These are phyloP conservation scores for Amiota minor DNA, from an alignment of 2,888 invertebrate genomes.

Conservation along the genomic window DNA sequence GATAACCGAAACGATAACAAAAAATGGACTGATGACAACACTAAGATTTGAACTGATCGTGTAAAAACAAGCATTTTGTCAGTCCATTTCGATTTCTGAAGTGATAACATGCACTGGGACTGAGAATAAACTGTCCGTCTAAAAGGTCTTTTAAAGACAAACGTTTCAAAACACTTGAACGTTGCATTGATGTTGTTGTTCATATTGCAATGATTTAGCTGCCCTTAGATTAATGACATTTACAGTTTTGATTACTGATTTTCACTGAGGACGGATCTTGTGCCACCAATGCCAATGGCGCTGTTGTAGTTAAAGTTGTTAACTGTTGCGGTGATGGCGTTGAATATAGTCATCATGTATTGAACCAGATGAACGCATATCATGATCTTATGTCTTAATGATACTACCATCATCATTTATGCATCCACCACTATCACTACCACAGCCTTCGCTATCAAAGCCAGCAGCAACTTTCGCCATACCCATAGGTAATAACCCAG, in stretches of 20 bases:
- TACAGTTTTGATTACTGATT: constrained; percentile 73
- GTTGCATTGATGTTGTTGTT: constrained; percentile 33
- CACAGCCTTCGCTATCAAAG: constrained; percentile 47
- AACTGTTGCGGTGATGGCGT: constrained; percentile 48
- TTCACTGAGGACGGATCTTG: constrained; percentile 72
- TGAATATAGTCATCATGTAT: constrained; percentile 31
- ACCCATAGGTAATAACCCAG: constrained; percentile 90
- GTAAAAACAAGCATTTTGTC: too few relatives aligned
- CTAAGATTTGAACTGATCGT: too few relatives aligned
- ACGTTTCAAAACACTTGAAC: constrained; percentile 42
- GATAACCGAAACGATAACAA: too few relatives aligned
- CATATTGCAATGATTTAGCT: constrained; percentile 65
- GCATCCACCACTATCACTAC: constrained; percentile 29
- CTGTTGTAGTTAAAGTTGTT: constrained; percentile 53
- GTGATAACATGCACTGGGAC: too few relatives aligned
- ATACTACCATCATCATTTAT: too few relatives aligned
- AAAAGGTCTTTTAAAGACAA: constrained; percentile 32
- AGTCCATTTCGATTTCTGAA: too few relatives aligned
- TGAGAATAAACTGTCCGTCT: too few relatives aligned
- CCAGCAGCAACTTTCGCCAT: constrained; percentile 80
- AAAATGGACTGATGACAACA: too few relatives aligned
- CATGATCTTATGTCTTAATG: background rate
- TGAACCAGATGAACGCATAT: constrained; percentile 2
- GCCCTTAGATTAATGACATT: constrained; percentile 70
- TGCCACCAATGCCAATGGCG: constrained; percentile 71